These are phyloP conservation scores for Rhagonycha lutea DNA, from an alignment of 2,888 invertebrate species.

Conservation along the genomic window DNA sequence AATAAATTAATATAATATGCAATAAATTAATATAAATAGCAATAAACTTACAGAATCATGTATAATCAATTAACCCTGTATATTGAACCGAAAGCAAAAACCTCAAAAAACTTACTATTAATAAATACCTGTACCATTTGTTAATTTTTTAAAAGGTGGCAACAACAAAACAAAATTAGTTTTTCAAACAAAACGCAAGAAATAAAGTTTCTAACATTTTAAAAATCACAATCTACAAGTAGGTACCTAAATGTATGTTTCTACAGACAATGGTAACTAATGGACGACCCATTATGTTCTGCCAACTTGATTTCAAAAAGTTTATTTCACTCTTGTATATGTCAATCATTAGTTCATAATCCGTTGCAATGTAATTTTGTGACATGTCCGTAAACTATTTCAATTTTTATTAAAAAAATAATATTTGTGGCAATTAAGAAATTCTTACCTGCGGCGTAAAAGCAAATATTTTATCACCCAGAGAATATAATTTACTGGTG, in stretches of 20 bases:
- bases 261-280: slow-evolving; percentile 89
- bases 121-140: background rate
- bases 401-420: slow-evolving; percentile 17
- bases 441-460: slow-evolving; percentile 94
- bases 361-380: slow-evolving; percentile 97
- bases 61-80: background rate
- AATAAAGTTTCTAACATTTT: slow-evolving; percentile 10
- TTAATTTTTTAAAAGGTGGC: background rate
- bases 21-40: background rate
- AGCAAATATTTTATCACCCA: slow-evolving; percentile 94
- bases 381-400: slow-evolving; percentile 94
- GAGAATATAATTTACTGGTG: slow-evolving; percentile 95
- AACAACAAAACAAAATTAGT: slow-evolving; percentile 6
- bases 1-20: slow-evolving; percentile 19
- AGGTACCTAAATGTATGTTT: slow-evolving; percentile 85
- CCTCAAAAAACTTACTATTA: background rate
- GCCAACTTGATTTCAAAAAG: slow-evolving; percentile 98
- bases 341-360: slow-evolving; percentile 97
- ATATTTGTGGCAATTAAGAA: slow-evolving; percentile 1
- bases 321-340: slow-evolving; percentile 96
- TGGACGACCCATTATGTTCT: slow-evolving; percentile 95
- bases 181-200: background rate
- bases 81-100: background rate
- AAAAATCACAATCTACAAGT: background rate
- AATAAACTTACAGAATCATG: background rate